Percentiles rank a stretch among this genome's conserved stretches.
Evolutionary conservation across 2,888 invertebrate species (phyloP).

Genomic region (Drosophila affinis): DNA sequence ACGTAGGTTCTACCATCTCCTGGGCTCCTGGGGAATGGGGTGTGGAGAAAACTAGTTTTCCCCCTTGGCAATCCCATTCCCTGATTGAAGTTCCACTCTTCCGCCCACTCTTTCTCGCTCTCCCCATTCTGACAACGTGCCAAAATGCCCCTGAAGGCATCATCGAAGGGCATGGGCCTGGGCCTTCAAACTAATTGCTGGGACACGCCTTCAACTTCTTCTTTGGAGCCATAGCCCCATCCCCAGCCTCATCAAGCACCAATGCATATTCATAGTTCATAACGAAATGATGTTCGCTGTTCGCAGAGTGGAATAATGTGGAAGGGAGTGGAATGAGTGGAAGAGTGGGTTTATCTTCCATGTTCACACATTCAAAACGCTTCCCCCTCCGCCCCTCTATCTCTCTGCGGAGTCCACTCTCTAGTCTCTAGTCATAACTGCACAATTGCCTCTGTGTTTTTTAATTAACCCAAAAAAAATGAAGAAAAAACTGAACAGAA

Average conservation of each 20-base stretch:
- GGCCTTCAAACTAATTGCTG: constrained; percentile 33
- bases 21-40: constrained; percentile 22
- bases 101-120: neutral
- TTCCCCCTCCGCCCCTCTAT: too few species aligned
- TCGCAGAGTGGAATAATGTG: constrained; percentile 9
- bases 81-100: constrained; percentile 50
- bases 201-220: constrained; percentile 38
- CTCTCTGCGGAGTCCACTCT: neutral
- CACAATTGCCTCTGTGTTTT: constrained; percentile 67
- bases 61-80: constrained; percentile 23
- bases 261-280: constrained; percentile 70
- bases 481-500: constrained; percentile 26
- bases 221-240: neutral
- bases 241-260: constrained; percentile 53
- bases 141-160: constrained; percentile 50
- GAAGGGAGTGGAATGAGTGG: neutral
- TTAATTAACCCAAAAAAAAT: constrained; percentile 69
- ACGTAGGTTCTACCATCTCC: constrained; percentile 17
- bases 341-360: constrained; percentile 45
- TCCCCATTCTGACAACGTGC: constrained; percentile 41
- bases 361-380: constrained; percentile 54
- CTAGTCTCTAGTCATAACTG: constrained; percentile 50
- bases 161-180: constrained; percentile 30
- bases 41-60: constrained; percentile 61
- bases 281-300: constrained; percentile 5